Evolutionary conservation across 2,113 vertebrate genomes (phyloP).

Genomic region (Gavialis gangeticus): DNA sequence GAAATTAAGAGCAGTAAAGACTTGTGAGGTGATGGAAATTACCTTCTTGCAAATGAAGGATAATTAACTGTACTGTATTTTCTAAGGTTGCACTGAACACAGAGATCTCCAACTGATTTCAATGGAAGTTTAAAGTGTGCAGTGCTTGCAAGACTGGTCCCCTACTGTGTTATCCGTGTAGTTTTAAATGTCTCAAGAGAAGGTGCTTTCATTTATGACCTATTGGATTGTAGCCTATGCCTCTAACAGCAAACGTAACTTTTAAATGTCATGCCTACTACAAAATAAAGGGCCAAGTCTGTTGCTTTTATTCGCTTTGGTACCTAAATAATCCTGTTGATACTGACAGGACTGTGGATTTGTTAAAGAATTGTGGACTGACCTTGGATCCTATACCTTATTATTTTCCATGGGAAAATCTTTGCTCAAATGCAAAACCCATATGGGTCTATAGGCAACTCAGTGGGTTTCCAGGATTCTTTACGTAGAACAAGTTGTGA

Average conservation of each 20-base stretch:
- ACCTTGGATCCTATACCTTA: not conserved
- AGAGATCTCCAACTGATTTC: not conserved
- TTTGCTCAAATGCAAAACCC: not conserved
- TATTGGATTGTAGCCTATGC: not conserved
- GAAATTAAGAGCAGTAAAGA: not conserved
- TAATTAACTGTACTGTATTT: not conserved
- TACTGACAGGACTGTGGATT: not conserved
- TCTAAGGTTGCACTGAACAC: not conserved
- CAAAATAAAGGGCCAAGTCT: not conserved
- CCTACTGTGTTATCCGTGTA: not conserved
- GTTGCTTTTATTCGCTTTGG: not conserved
- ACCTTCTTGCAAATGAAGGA: not conserved
- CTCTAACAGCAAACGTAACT: not conserved
- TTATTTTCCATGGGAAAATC: not conserved
- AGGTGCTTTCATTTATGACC: accelerated
- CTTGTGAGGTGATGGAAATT: not conserved
- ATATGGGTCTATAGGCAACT: not conserved
- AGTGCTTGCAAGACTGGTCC: not conserved
- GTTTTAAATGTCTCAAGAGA: not conserved
- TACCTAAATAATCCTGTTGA: not conserved
- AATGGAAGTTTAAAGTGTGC: not conserved
- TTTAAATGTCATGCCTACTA: not conserved
- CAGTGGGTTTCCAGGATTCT: not conserved
- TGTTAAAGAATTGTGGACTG: accelerated
- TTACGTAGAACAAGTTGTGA: accelerated